Percentiles rank a stretch among this genome's conserved stretches.
Conservation (phyloP, 2,113 vertebrate species). For the Elephas maximus region DNA sequence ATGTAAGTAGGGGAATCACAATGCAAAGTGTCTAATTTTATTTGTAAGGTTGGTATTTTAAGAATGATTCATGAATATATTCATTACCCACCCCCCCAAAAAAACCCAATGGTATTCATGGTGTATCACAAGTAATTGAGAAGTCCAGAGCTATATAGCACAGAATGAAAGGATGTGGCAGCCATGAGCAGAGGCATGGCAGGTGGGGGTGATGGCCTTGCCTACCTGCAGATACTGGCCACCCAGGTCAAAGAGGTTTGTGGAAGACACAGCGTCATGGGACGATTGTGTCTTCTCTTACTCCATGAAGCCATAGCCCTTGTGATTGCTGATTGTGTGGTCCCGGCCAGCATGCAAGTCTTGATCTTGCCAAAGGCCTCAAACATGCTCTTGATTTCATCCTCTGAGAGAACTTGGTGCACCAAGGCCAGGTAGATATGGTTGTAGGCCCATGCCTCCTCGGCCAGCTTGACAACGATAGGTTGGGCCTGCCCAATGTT, state of each 20-base stretch:
- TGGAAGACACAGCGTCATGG: conserved; percentile 98
- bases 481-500: conserved; percentile 99
- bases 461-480: conserved; percentile 98
- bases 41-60: conserved; percentile 30
- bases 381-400: conserved; percentile 99
- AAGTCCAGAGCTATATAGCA: background rate
- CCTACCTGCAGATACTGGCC: conserved; percentile 96
- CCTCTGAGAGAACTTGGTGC: conserved; percentile 97
- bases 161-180: conserved; percentile 82
- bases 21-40: background rate
- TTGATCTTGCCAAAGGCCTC: conserved; percentile 99
- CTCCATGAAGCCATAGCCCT: conserved; percentile 98
- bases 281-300: conserved; percentile 98
- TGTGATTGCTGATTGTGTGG: conserved; percentile 97
- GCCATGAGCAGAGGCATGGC: conserved; percentile 96
- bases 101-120: background rate
- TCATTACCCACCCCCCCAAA: background rate
- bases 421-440: conserved; percentile 98
- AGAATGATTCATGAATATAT: background rate
- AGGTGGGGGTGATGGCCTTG: conserved; percentile 93
- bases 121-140: conserved; percentile 9
- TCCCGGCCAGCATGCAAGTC: conserved; percentile 96
- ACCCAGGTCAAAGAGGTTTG: conserved; percentile 99
- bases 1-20: background rate
- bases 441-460: conserved; percentile 98